Conservation (phyloP, 2,797 vertebrate genomes). For the Taenioides sp. region DNA sequence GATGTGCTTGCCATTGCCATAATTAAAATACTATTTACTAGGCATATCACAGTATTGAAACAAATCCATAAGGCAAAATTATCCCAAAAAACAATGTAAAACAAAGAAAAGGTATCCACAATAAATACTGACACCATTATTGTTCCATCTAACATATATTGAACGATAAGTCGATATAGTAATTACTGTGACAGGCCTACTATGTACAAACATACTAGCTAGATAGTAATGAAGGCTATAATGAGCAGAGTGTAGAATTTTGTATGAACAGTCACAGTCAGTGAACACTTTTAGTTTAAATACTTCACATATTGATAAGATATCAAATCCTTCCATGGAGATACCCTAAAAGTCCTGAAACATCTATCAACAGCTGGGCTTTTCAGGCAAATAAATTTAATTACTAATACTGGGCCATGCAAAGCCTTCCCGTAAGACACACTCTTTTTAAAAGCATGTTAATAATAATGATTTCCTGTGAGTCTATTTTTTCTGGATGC, state of each 20-base stretch:
- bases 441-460: slow-evolving; percentile 6
- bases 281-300: slow-evolving; percentile 19
- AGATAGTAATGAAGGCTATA: background rate
- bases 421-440: background rate
- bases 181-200: too few relatives aligned
- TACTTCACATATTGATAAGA: slow-evolving; percentile 15
- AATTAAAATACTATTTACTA: too few relatives aligned
- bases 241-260: too few relatives aligned
- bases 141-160: too few relatives aligned
- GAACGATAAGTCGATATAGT: too few relatives aligned
- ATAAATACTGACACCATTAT: too few relatives aligned
- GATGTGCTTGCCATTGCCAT: background rate
- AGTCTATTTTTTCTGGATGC: slow-evolving; percentile 34
- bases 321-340: slow-evolving; percentile 24
- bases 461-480: slow-evolving; percentile 45
- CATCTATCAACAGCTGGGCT: slow-evolving; percentile 30
- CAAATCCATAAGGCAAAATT: too few relatives aligned
- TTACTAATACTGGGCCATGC: background rate
- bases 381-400: slow-evolving; percentile 26
- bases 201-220: background rate
- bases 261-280: background rate
- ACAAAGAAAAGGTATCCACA: too few relatives aligned
- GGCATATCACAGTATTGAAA: too few relatives aligned
- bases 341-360: background rate
- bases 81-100: too few relatives aligned